Evolutionary conservation across 2,888 invertebrate species (phyloP), one percentile per base, ranked within the genome.

Genomic region (Tinea semifulvella): DNA sequence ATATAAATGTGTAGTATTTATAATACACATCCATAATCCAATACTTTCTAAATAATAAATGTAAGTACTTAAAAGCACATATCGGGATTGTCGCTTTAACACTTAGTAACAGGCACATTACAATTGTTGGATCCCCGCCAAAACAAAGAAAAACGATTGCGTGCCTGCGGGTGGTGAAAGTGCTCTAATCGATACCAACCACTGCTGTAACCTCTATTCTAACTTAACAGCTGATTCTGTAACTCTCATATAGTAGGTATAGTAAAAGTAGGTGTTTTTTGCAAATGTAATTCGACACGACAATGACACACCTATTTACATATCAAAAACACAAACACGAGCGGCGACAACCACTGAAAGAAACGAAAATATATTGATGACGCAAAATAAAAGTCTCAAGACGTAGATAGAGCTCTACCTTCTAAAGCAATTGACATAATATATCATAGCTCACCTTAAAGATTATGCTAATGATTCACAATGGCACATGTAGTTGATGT

Each of bases 161-260:
- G 44, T 46, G 42, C 10, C 17, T 35, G 10, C 8, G 38, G 46
- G 54, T 56, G 60, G 69, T 57, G 65, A 71, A 74, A 73, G 65
- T 66, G 60, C 55, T 58, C 6, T 18, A 68, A 72, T 77, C 77
- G 63, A 77, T 75, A 73, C 45, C 52, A 53, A 55, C 59, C 57
- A 52, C 28, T 36, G 50, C 54, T 52, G 57, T 60, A 64, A 60
- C 59, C 56, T 55, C 57, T 48, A 8, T 13, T 22, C 1, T 26
- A 42, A 55, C 52, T 55, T 54, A 68, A 64, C 70, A 72, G 68
- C 69, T 75, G 69, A 68, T 68, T 16, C 27, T 25, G 31, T n/a
- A 11, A 31, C 7, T 14, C 14, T 31, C 11, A 7, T 13, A 14
- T 14, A 13, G 19, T 26, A 42, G n/a, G 26, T 16, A 42, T 25